phyloP scores from a whole-genome alignment of 2,888 invertebrate species.

The Orchestes rusci region DNA sequence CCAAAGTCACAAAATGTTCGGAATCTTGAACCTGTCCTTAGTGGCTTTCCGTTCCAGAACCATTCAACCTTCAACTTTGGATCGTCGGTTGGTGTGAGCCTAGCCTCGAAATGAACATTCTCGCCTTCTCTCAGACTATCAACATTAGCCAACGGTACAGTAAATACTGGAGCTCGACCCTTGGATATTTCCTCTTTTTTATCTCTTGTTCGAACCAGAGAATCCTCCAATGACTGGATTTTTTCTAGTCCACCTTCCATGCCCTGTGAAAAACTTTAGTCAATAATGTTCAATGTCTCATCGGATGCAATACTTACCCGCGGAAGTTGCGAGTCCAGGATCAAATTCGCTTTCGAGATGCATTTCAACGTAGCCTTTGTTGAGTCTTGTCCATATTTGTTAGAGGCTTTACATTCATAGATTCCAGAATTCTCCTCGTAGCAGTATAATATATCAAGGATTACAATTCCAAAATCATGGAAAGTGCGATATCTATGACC shows the following conservation, averaged over 20 bases:
- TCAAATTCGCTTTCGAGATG: slow-evolving; percentile 80
- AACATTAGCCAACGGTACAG: slow-evolving; percentile 79
- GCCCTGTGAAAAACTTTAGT: slow-evolving; percentile 48
- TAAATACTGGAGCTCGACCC: slow-evolving; percentile 85
- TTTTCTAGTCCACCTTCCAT: slow-evolving; percentile 95
- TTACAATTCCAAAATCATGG: slow-evolving; percentile 96
- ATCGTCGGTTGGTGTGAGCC: slow-evolving; percentile 84
- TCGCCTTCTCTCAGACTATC: slow-evolving; percentile 85
- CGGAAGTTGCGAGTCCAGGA: slow-evolving; percentile 88
- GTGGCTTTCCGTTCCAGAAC: slow-evolving; percentile 89
- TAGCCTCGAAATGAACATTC: slow-evolving; percentile 85
- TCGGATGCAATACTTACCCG: slow-evolving; percentile 59
- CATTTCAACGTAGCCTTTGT: slow-evolving; percentile 82
- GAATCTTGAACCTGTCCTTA: slow-evolving; percentile 84
- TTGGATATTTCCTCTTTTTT: slow-evolving; percentile 65
- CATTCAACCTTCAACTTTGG: slow-evolving; percentile 87
- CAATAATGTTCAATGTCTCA: neutral
- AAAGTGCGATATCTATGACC: slow-evolving; percentile 96
- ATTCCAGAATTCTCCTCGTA: slow-evolving; percentile 94
- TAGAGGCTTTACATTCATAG: slow-evolving; percentile 88
- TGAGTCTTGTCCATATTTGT: slow-evolving; percentile 82
- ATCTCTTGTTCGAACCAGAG: slow-evolving; percentile 70
- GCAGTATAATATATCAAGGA: slow-evolving; percentile 89
- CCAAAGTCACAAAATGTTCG: slow-evolving; percentile 98
- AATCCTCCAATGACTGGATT: slow-evolving; percentile 86